A percentile compares a stretch with the other conserved stretches of the same genome.
phyloP scores from a whole-genome alignment of 2,888 invertebrate species.

The Galerucella nymphaeae region DNA sequence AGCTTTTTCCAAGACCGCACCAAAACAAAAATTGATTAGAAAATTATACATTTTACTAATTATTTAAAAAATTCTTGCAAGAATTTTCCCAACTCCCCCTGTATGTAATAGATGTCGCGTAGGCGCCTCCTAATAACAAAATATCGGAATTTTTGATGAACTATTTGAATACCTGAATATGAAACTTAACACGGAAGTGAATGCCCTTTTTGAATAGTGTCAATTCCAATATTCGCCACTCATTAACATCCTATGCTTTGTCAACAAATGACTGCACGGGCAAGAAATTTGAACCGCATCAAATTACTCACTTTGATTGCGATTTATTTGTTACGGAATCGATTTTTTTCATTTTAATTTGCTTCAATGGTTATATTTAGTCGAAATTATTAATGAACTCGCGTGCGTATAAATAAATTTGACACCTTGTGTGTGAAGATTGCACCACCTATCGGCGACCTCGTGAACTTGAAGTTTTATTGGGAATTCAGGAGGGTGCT shows the following conservation, averaged over 20 bases:
- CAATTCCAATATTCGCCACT: constrained; percentile 14
- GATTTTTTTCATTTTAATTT: too few species aligned
- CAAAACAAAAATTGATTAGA: too few species aligned
- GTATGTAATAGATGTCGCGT: neutral
- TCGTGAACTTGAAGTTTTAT: too few species aligned
- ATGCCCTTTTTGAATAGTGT: constrained; percentile 27
- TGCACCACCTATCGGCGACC: too few species aligned
- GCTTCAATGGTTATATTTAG: too few species aligned
- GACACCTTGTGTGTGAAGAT: too few species aligned
- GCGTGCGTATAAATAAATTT: too few species aligned
- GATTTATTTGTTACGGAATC: too few species aligned
- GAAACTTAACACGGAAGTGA: constrained; percentile 30
- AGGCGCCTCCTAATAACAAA: constrained; percentile 3
- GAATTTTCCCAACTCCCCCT: neutral
- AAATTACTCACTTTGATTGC: neutral
- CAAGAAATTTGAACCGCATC: constrained; percentile 4
- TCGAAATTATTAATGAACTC: too few species aligned
- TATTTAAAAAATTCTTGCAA: neutral
- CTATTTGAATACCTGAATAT: constrained; percentile 6
- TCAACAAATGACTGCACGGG: constrained; percentile 27
- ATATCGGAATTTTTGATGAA: constrained; percentile 7
- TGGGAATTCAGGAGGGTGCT: too few species aligned
- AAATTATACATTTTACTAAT: too few species aligned
- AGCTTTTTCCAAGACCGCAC: too few species aligned
- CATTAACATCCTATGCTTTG: constrained; percentile 30